These are phyloP conservation scores for Calameuta filiformis DNA, from an alignment of 2,888 invertebrate species.

Conservation along the genomic window DNA sequence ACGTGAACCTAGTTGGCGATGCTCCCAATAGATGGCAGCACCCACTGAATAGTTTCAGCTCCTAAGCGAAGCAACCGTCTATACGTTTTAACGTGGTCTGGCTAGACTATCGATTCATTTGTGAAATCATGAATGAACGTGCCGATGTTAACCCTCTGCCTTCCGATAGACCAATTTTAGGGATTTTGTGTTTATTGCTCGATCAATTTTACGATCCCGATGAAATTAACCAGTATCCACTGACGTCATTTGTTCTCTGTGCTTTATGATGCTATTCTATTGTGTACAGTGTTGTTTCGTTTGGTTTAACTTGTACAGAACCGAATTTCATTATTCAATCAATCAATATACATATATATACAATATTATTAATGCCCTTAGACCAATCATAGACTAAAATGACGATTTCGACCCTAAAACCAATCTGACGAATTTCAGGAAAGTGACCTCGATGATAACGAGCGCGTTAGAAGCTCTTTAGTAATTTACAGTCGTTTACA, in stretches of 20 bases:
- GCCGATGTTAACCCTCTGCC: not conserved
- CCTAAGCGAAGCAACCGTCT: not conserved
- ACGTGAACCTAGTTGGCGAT: not conserved
- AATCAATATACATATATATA: not conserved
- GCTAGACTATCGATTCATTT: conserved; percentile 39
- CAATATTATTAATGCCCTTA: not conserved
- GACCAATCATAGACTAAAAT: not conserved
- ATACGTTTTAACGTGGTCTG: not conserved
- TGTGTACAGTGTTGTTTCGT: not conserved
- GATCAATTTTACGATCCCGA: not conserved
- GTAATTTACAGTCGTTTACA: not conserved
- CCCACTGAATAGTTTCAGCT: not conserved
- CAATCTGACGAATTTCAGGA: not conserved
- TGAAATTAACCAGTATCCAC: not conserved
- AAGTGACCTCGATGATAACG: not conserved
- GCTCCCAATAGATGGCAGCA: not conserved
- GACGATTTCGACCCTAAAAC: not conserved
- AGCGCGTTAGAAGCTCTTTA: not conserved
- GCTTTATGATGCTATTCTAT: not conserved
- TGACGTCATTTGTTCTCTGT: not conserved
- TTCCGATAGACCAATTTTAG: not conserved
- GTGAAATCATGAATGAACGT: conserved; percentile 50
- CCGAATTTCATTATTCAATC: not conserved
- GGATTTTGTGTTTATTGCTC: not conserved
- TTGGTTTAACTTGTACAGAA: not conserved